Evolutionary conservation across 2,797 vertebrate genomes (phyloP).

Genomic region (Lepilemur ruficaudatus): DNA sequence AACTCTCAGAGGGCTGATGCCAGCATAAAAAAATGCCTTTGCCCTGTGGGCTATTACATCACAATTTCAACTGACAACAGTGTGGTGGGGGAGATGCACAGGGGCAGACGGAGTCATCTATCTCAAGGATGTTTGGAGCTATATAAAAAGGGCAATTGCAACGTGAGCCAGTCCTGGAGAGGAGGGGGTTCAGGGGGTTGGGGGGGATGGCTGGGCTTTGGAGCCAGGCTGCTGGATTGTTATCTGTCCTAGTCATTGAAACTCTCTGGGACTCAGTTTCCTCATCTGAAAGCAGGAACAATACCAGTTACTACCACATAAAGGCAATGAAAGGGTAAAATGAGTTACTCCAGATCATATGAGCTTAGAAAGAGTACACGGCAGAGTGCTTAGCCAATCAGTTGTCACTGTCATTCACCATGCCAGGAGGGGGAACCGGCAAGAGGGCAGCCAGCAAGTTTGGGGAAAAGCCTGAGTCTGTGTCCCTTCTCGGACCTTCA

Average conservation of each 20-base stretch:
- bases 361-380: background rate
- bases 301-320: background rate
- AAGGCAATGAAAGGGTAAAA: background rate
- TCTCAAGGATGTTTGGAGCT: constrained; percentile 29
- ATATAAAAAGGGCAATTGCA: background rate
- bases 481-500: background rate
- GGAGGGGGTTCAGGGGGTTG: background rate
- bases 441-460: background rate
- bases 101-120: background rate
- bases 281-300: background rate
- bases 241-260: background rate
- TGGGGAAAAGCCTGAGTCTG: background rate
- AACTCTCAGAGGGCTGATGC: constrained; percentile 52
- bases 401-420: background rate
- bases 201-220: background rate
- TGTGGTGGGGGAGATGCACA: background rate
- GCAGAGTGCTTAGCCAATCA: background rate
- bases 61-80: constrained; percentile 52
- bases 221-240: background rate
- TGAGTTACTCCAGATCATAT: background rate
- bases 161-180: background rate
- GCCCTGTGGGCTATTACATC: constrained; percentile 47
- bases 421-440: background rate
- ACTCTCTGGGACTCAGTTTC: background rate
- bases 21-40: constrained; percentile 46